Conservation (phyloP, 2,797 vertebrate genomes). For the Artibeus lituratus region DNA sequence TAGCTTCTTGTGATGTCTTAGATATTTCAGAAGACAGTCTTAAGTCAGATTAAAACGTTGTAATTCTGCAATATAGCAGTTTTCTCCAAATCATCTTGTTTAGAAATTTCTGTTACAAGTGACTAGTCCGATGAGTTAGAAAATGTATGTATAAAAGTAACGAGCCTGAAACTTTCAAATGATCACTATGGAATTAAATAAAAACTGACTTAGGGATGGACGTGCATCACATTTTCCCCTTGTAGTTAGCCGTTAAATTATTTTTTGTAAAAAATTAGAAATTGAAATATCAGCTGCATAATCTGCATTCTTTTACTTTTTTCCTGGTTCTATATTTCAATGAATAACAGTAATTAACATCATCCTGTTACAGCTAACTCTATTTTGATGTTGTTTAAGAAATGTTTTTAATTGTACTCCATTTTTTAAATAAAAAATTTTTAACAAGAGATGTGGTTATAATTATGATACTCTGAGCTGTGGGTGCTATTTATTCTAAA, state of each 20-base stretch:
- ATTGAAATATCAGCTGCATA: constrained; percentile 52
- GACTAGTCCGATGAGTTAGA: constrained; percentile 10
- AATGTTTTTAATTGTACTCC: neutral
- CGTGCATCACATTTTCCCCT: neutral
- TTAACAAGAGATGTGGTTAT: neutral
- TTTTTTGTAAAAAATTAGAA: constrained; percentile 35
- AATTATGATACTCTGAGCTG: neutral
- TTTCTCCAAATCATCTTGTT: constrained; percentile 32
- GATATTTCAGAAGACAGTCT: constrained; percentile 16
- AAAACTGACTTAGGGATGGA: constrained; percentile 33
- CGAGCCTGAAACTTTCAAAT: neutral
- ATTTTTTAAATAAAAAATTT: neutral
- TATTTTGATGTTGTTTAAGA: neutral
- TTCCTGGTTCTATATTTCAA: constrained; percentile 55
- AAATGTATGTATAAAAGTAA: neutral
- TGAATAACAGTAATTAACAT: constrained; percentile 41
- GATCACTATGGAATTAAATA: constrained; percentile 21
- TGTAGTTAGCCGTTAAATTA: constrained; percentile 16
- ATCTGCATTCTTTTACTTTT: constrained; percentile 1
- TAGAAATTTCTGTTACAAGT: neutral
- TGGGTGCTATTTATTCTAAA: constrained; percentile 10
- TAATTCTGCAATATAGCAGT: neutral
- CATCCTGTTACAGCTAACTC: constrained; percentile 45
- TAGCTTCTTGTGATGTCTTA: constrained; percentile 44
- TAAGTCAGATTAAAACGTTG: neutral